Conservation (phyloP, 2,888 invertebrate species). For the Lepidocyrtinus sp. region DNA sequence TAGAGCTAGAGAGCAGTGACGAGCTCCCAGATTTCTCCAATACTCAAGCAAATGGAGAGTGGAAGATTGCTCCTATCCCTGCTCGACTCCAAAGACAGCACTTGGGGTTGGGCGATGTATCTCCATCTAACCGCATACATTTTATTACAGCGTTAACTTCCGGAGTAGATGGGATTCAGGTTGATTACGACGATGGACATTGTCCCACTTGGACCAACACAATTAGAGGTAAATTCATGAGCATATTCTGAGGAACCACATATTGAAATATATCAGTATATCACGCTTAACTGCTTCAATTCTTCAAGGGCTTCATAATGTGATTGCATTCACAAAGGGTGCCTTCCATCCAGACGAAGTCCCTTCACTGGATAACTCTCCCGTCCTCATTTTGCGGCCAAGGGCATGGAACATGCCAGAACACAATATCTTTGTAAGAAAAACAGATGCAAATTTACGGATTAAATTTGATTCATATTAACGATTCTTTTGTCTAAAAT, state of each 20-base stretch:
- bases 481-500: too few species aligned
- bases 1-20: conserved; percentile 69
- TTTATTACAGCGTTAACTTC: conserved; percentile 75
- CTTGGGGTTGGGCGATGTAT: conserved; percentile 80
- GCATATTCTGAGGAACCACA: too few species aligned
- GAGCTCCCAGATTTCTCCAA: conserved; percentile 72
- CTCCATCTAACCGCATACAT: conserved; percentile 77
- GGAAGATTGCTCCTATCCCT: conserved; percentile 78
- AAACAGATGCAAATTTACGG: not conserved
- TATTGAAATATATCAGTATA: too few species aligned
- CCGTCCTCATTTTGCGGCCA: conserved; percentile 76
- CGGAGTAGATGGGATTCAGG: conserved; percentile 77
- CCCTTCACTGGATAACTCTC: conserved; percentile 75
- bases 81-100: conserved; percentile 77
- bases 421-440: conserved; percentile 77
- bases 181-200: conserved; percentile 82
- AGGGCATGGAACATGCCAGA: conserved; percentile 84
- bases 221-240: conserved; percentile 76
- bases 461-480: not conserved
- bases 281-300: too few species aligned
- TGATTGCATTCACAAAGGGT: conserved; percentile 47
- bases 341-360: conserved; percentile 72
- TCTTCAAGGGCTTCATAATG: conserved; percentile 56
- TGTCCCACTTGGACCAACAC: conserved; percentile 83
- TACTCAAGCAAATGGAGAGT: conserved; percentile 74